Evolutionary conservation across 2,797 vertebrate genomes (phyloP).

Genomic region (Aldrovandia affinis): DNA sequence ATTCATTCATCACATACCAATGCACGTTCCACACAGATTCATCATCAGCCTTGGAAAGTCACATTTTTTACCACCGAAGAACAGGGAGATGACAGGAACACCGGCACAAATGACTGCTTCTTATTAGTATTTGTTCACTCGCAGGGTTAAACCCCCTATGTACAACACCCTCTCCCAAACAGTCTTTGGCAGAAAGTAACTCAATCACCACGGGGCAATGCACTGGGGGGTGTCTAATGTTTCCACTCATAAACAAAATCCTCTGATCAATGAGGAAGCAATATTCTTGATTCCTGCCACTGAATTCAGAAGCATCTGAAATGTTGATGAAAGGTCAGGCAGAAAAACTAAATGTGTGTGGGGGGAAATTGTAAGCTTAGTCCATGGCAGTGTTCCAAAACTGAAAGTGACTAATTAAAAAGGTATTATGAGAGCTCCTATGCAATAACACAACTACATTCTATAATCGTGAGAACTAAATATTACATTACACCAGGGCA

Average conservation of each 20-base stretch:
- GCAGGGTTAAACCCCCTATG: background rate
- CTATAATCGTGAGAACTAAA: background rate
- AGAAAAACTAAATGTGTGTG: background rate
- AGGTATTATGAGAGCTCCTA: background rate
- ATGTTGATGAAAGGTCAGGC: background rate
- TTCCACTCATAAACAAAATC: background rate
- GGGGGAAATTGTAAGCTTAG: background rate
- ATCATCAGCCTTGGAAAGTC: background rate
- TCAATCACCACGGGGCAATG: slow-evolving; percentile 27
- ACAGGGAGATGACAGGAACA: background rate
- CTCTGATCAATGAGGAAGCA: background rate
- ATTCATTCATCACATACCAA: too few relatives aligned
- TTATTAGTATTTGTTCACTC: slow-evolving; percentile 6
- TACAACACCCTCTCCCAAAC: slow-evolving; percentile 18
- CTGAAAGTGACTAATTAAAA: background rate
- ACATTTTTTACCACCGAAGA: background rate
- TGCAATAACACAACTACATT: background rate
- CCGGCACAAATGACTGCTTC: background rate
- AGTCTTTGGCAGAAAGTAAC: slow-evolving; percentile 60
- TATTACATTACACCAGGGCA: background rate
- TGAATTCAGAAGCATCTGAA: background rate
- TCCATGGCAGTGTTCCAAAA: background rate
- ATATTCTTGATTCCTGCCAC: background rate
- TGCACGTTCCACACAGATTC: background rate
- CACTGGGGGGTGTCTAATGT: background rate